These are phyloP conservation scores for Zophobas morio DNA, from an alignment of 1,140 invertebrate species.

Conservation along the genomic window DNA sequence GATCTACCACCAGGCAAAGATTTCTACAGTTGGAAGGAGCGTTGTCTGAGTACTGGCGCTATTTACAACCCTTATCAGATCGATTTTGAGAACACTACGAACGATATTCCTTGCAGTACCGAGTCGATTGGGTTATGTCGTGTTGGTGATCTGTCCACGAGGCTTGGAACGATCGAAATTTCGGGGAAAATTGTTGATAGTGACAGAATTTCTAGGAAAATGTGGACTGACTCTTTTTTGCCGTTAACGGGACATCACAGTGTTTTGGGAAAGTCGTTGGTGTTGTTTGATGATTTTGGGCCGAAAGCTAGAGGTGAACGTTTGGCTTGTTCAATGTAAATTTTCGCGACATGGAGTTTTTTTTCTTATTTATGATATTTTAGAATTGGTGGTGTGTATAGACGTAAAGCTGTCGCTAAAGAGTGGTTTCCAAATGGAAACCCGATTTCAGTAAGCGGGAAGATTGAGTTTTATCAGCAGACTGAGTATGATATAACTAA, in stretches of 20 bases:
- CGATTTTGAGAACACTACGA: conserved; percentile 67
- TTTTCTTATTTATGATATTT: conserved; percentile 52
- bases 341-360: conserved; percentile 34
- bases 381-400: conserved; percentile 82
- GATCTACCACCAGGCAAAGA: conserved; percentile 80
- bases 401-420: conserved; percentile 86
- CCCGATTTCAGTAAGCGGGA: conserved; percentile 74
- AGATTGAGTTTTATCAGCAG: conserved; percentile 87
- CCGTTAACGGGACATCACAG: conserved; percentile 83
- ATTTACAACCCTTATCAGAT: conserved; percentile 86
- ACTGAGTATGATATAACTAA: conserved; percentile 88
- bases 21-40: conserved; percentile 90
- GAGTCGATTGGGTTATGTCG: conserved; percentile 74
- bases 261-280: conserved; percentile 87
- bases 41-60: conserved; percentile 86
- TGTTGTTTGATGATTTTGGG: conserved; percentile 90
- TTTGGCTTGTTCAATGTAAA: conserved; percentile 88
- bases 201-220: conserved; percentile 76
- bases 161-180: conserved; percentile 81
- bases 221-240: conserved; percentile 85
- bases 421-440: conserved; percentile 90
- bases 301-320: conserved; percentile 89
- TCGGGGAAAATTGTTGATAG: conserved; percentile 79
- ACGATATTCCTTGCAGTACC: conserved; percentile 69
- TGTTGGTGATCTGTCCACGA: conserved; percentile 77